phyloP scores from a whole-genome alignment of 2,113 vertebrate genomes.

The Chaetura pelagica region DNA sequence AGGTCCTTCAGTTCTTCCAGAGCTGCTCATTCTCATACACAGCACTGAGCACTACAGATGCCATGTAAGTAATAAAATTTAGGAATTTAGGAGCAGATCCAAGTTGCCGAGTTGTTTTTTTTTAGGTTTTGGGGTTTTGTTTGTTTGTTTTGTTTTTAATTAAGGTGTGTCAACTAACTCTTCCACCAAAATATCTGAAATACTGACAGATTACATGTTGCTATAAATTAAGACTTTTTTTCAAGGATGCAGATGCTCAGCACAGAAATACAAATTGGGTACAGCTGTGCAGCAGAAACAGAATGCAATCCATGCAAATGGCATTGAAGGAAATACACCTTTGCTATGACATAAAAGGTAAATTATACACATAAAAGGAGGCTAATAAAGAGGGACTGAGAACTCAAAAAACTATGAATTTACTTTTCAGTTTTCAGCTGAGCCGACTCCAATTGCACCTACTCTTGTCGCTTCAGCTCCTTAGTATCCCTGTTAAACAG shows the following conservation, averaged over 20 bases:
- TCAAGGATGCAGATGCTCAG: neutral
- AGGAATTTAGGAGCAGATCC: neutral
- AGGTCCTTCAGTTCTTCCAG: neutral
- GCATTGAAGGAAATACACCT: neutral
- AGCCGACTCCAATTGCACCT: neutral
- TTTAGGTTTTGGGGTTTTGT: no score
- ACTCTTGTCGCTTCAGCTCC: neutral
- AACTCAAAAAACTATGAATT: neutral
- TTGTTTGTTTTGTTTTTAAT: neutral
- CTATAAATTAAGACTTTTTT: neutral
- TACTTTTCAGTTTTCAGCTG: neutral
- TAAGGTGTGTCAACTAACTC: neutral
- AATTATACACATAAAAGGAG: neutral
- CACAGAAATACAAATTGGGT: neutral
- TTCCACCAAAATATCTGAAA: neutral
- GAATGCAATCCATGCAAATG: neutral
- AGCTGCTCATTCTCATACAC: neutral
- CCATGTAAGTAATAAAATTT: neutral
- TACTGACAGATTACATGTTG: neutral
- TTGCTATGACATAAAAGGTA: neutral
- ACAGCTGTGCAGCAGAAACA: neutral
- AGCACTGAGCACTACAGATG: neutral
- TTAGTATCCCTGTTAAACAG: constrained; percentile 8
- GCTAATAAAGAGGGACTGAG: neutral
- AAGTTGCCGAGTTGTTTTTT: neutral